These are phyloP conservation scores for Epirrhoe alternata DNA, from an alignment of 2,888 invertebrate species.

Conservation along the genomic window DNA sequence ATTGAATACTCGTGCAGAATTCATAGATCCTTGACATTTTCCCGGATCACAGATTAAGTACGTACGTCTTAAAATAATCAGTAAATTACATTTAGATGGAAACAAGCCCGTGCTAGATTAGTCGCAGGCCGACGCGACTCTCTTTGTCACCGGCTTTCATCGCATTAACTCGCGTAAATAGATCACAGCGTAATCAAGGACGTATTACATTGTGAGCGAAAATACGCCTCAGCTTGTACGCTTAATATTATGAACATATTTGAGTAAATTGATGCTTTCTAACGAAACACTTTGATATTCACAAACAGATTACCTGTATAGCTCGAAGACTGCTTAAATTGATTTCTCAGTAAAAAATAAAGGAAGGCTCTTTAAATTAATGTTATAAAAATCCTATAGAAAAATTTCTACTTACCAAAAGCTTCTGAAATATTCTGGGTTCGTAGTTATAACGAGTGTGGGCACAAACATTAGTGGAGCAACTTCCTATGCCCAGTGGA, in stretches of 20 bases:
- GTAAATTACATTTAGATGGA: slow-evolving; percentile 8
- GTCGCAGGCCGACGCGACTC: background rate
- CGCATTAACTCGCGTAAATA: slow-evolving; percentile 19
- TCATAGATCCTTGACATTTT: background rate
- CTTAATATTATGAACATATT: background rate
- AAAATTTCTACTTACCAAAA: background rate
- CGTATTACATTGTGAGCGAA: background rate
- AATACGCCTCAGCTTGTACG: background rate
- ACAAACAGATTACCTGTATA: too few species aligned
- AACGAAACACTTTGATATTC: background rate
- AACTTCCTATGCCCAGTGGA: slow-evolving; percentile 9
- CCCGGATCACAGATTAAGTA: background rate
- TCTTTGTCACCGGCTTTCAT: slow-evolving; percentile 18
- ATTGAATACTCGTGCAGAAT: background rate
- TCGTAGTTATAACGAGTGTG: slow-evolving; percentile 10
- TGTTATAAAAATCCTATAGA: background rate
- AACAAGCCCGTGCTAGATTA: slow-evolving; percentile 13
- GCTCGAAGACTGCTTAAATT: too few species aligned
- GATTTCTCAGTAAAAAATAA: too few species aligned
- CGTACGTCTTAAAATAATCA: background rate
- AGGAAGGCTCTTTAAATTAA: too few species aligned
- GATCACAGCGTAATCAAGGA: slow-evolving; percentile 10
- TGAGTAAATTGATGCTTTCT: background rate
- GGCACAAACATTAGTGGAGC: slow-evolving; percentile 16
- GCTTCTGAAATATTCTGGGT: slow-evolving; percentile 6